Evolutionary conservation across 2,797 vertebrate species (phyloP).

Genomic region (Squalus acanthias): DNA sequence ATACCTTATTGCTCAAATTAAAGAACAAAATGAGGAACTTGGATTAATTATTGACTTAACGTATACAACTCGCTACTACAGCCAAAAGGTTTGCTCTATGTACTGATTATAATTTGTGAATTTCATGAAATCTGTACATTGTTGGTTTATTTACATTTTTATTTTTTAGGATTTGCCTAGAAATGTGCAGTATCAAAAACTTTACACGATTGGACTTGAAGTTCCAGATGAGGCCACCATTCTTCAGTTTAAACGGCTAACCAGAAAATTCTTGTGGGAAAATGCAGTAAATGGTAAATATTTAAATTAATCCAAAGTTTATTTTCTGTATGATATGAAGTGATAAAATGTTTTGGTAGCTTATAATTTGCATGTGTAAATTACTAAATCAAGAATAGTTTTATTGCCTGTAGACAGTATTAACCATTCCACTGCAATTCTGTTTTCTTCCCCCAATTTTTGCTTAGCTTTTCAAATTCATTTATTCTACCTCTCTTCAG

Average conservation of each 20-base stretch:
- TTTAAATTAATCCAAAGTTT: conserved; percentile 6
- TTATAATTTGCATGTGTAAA: too few relatives aligned
- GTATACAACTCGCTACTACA: background rate
- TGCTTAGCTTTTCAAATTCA: too few relatives aligned
- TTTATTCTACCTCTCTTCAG: too few relatives aligned
- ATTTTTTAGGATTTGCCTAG: conserved; percentile 57
- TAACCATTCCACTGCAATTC: too few relatives aligned
- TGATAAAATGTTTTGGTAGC: too few relatives aligned
- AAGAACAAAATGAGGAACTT: conserved; percentile 40
- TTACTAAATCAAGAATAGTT: too few relatives aligned
- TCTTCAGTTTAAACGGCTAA: conserved; percentile 60
- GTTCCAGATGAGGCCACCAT: conserved; percentile 60
- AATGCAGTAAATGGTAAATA: conserved; percentile 59
- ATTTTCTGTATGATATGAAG: too few relatives aligned
- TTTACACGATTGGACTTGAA: conserved; percentile 58
- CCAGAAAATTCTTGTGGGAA: conserved; percentile 59
- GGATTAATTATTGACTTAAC: background rate
- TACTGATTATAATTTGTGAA: background rate
- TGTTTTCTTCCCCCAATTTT: too few relatives aligned
- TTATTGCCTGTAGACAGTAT: too few relatives aligned
- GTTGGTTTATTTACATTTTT: conserved; percentile 40
- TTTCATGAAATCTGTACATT: background rate
- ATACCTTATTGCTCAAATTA: conserved; percentile 54
- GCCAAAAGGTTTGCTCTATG: conserved; percentile 38
- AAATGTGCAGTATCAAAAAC: conserved; percentile 58